Evolutionary conservation across 2,888 invertebrate species (phyloP).

Genomic region (Phalera bucephala): DNA sequence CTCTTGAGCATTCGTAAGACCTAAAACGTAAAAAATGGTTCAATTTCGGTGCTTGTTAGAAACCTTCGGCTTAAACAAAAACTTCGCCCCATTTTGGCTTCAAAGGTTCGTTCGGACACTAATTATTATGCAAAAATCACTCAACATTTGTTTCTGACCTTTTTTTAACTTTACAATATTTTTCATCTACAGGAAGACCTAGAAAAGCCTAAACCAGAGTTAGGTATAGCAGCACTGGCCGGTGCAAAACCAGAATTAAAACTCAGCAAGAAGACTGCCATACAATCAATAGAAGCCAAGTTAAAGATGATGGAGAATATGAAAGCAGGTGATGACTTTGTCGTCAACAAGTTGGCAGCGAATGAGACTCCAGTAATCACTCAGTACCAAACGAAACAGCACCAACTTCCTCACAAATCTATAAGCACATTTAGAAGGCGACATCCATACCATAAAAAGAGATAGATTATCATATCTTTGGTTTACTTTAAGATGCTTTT

Average conservation of each 20-base stretch:
- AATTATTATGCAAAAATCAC: too few relatives aligned
- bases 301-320: constrained; percentile 90
- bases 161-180: too few relatives aligned
- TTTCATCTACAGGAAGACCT: constrained; percentile 85
- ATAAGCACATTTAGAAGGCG: constrained; percentile 61
- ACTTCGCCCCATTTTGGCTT: too few relatives aligned
- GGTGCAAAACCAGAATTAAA: constrained; percentile 85
- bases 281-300: constrained; percentile 94
- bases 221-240: constrained; percentile 90
- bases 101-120: too few relatives aligned
- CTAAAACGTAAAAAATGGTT: too few relatives aligned
- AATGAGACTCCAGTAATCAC: constrained; percentile 86
- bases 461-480: constrained; percentile 48
- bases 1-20: too few relatives aligned
- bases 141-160: too few relatives aligned
- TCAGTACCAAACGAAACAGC: constrained; percentile 85
- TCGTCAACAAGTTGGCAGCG: constrained; percentile 87
- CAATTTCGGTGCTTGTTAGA: too few relatives aligned
- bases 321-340: constrained; percentile 87
- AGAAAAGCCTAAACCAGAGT: constrained; percentile 88
- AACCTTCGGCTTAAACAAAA: too few relatives aligned
- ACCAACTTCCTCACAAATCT: constrained; percentile 63
- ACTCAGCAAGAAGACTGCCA: constrained; percentile 90
- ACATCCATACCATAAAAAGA: constrained; percentile 78
- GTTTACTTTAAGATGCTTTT: too few relatives aligned